Base-by-base conservation (phyloP, 2,113 vertebrate genomes). In the Athene cunicularia region DNA sequence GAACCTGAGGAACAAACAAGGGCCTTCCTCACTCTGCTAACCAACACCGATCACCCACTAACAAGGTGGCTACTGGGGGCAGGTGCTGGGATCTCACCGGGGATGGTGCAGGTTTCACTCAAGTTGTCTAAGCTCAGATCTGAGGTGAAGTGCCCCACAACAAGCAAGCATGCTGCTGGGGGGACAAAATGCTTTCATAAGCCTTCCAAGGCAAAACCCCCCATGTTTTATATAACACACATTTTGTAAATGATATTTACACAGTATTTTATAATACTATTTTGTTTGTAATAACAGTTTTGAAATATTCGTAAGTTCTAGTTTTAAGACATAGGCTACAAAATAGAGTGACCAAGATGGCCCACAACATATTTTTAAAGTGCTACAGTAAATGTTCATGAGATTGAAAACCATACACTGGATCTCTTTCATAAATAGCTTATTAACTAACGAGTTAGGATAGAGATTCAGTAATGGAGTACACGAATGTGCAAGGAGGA, bases 81-180 rank as follows among this genome's bases (percentile, higher is more conserved):
- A 41, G 50, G 33, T 28, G 27, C 5, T 2, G 1, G 66, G 8
- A 41, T 35, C n/a, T 60, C 16, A 20, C 9, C 1, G 8, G 3
- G 28, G 7, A 17, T 19, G 22, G 20, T 14, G 20, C 19, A 76
- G 39, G 23, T 72, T 63, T 41, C 53, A 8, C 14, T 23, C 12
- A 12, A 49, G 13, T 55, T 91, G 43, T 64, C 66, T 27, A 43
- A 39, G 39, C 63, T 59, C 20, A 15, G 23, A 1, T 8, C 22
- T n/a, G 53, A 63, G 32, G 10, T 24, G n/a, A 72, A 19, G 14
- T 30, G 47, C 26, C 45, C 35, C 2, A 1, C 17, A 70, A 24
- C 6, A 0, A 41, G 27, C 35, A 23, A 21, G 28, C 9, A 2
- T 8, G 13, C 1, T 20, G 32, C 32, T 1, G 1, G 59, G 55